Evolutionary conservation across 2,797 vertebrate genomes (phyloP).

Genomic region (Lepidocolaptes lacrymiger): DNA sequence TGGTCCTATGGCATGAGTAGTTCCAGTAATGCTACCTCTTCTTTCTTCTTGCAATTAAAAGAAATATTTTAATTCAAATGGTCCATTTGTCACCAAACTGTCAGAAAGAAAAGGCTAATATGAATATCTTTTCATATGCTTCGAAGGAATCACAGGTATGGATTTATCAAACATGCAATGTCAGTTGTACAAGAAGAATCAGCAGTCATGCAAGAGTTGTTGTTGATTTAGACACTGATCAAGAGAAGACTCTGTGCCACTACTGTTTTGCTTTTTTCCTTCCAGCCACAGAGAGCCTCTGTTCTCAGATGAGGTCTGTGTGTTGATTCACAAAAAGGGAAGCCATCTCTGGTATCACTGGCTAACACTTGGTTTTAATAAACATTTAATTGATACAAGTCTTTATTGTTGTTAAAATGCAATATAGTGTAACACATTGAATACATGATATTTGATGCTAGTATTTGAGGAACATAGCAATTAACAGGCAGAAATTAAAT

Average conservation of each 20-base stretch:
- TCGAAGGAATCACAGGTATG: constrained; percentile 14
- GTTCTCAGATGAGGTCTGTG: constrained; percentile 14
- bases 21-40: not conserved
- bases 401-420: not conserved
- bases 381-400: not conserved
- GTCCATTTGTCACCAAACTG: constrained; percentile 24
- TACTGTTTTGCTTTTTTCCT: constrained; percentile 20
- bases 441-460: not conserved
- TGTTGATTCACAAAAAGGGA: constrained; percentile 24
- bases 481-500: not conserved
- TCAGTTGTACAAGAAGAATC: constrained; percentile 37
- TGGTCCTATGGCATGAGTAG: not conserved
- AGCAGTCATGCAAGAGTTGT: constrained; percentile 32
- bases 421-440: not conserved
- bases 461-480: not conserved
- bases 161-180: not conserved
- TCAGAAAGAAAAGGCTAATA: constrained; percentile 42
- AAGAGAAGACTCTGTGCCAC: constrained; percentile 29
- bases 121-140: constrained; percentile 1
- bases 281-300: constrained; percentile 34
- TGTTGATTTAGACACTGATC: constrained; percentile 41
- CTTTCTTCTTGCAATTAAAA: not conserved
- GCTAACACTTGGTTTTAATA: not conserved
- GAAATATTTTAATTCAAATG: constrained; percentile 32
- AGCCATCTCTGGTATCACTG: constrained; percentile 18